These are phyloP conservation scores for Gila robusta DNA, from an alignment of 2,797 vertebrate genomes.

Conservation along the genomic window DNA sequence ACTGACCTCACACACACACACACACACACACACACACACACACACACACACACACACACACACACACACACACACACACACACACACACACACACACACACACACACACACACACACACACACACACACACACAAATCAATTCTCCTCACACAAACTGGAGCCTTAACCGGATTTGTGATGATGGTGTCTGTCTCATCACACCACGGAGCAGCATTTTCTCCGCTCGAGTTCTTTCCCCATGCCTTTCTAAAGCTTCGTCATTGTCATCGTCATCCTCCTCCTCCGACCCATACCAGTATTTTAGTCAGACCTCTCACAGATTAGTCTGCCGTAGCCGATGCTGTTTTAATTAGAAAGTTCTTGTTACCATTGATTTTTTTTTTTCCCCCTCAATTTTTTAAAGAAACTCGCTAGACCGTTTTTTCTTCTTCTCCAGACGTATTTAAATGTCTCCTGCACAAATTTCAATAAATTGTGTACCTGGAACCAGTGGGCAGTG, in stretches of 20 bases:
- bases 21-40: neutral
- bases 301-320: constrained; percentile 1
- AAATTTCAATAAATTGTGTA: constrained; percentile 37
- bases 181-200: constrained; percentile 48
- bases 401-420: neutral
- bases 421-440: neutral
- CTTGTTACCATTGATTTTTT: neutral
- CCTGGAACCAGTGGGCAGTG: constrained; percentile 29
- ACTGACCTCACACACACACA: constrained; percentile 40
- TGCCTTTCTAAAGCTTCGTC: constrained; percentile 31
- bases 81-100: neutral
- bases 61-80: constrained; percentile 5
- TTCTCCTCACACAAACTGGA: constrained; percentile 43
- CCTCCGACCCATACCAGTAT: neutral
- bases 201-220: neutral
- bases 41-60: neutral
- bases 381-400: neutral
- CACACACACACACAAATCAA: constrained; percentile 31
- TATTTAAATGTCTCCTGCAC: constrained; percentile 34
- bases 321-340: neutral
- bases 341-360: constrained; percentile 10
- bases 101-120: neutral
- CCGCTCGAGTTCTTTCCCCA: constrained; percentile 3
- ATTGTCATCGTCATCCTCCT: neutral
- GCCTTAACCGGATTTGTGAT: constrained; percentile 52